Conservation (phyloP, 2,113 vertebrate genomes). For the Pseudonaja textilis region DNA sequence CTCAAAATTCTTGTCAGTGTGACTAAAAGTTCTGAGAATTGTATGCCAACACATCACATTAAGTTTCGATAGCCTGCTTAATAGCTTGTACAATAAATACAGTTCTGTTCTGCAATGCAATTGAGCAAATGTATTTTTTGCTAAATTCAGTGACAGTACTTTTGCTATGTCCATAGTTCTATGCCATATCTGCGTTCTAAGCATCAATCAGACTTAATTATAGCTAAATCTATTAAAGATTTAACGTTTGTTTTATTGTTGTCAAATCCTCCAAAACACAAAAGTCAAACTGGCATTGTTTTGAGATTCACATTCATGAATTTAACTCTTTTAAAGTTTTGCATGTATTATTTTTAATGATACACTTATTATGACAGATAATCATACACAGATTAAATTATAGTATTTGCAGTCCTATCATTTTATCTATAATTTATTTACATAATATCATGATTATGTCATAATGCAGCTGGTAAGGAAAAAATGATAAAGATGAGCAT, state of each 20-base stretch:
- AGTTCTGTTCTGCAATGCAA: not conserved
- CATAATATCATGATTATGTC: not conserved
- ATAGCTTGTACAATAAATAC: not conserved
- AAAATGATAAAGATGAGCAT: not conserved
- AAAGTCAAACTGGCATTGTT: not conserved
- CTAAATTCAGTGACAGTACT: not conserved
- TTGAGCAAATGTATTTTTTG: not conserved
- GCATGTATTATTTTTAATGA: not conserved
- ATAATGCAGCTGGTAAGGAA: constrained; percentile 3
- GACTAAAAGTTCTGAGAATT: not conserved
- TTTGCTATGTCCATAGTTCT: not conserved
- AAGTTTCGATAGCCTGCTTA: not conserved
- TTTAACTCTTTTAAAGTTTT: not conserved
- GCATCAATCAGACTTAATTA: not conserved
- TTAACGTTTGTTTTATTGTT: not conserved
- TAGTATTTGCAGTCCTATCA: not conserved
- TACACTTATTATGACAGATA: not conserved
- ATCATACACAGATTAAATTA: not conserved
- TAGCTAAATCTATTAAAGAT: not conserved
- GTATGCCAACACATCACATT: not conserved
- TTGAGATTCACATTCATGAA: not conserved
- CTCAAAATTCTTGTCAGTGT: not conserved
- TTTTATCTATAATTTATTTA: not conserved
- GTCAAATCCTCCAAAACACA: not conserved
- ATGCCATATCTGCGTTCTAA: not conserved